Conservation (phyloP, 2,888 invertebrate genomes). For the Epirrita christyi region DNA sequence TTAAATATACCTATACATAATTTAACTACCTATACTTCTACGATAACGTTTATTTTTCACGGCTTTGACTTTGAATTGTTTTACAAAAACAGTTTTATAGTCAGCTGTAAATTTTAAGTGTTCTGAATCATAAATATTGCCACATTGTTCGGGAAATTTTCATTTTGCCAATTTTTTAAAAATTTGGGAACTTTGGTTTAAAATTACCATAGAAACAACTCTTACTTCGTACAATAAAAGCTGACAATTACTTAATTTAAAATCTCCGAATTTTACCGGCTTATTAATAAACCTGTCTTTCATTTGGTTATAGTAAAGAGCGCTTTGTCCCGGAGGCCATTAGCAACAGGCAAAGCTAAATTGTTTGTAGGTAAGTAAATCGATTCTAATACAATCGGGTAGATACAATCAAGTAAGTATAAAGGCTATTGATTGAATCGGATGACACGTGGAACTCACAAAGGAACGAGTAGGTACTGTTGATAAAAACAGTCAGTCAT, state of each 20-base stretch:
- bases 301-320: too few species aligned
- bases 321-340: too few species aligned
- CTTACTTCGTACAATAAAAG: too few species aligned
- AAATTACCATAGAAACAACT: too few species aligned
- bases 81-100: slow-evolving; percentile 23
- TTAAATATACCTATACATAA: background rate
- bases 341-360: background rate
- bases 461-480: slow-evolving; percentile 2
- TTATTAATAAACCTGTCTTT: too few species aligned
- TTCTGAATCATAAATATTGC: slow-evolving; percentile 15
- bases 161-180: too few species aligned
- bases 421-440: slow-evolving; percentile 15
- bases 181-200: too few species aligned
- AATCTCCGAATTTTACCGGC: too few species aligned
- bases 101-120: slow-evolving; percentile 20
- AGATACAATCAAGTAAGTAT: background rate
- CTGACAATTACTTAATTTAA: too few species aligned
- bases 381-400: slow-evolving; percentile 1
- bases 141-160: slow-evolving; percentile 7
- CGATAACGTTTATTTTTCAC: slow-evolving; percentile 25
- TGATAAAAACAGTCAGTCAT: slow-evolving; percentile 19
- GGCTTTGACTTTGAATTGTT: slow-evolving; percentile 26
- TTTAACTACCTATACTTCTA: slow-evolving; percentile 9
- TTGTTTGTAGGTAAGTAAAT: slow-evolving; percentile 1
- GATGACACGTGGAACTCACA: slow-evolving; percentile 15